These are phyloP conservation scores for Lepidocyrtoides sp. DNA, from an alignment of 2,888 invertebrate species.

Conservation along the genomic window DNA sequence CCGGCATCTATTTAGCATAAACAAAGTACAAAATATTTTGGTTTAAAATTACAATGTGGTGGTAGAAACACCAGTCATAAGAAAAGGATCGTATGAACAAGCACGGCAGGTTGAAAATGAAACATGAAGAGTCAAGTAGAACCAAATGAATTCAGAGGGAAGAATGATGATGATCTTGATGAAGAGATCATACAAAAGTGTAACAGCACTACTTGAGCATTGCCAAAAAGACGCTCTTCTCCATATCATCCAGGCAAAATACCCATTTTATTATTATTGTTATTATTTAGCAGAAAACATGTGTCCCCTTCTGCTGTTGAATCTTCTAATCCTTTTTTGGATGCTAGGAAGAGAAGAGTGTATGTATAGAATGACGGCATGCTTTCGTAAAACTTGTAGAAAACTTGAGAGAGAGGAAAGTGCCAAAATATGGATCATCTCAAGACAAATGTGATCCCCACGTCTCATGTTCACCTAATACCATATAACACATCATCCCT, in stretches of 20 bases:
- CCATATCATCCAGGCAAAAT: conserved; percentile 6
- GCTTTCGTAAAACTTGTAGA: neutral
- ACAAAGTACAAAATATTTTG: conserved; percentile 21
- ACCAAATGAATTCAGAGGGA: conserved; percentile 14
- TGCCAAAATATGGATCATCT: conserved; percentile 73
- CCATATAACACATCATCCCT: conserved; percentile 33
- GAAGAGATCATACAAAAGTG: neutral
- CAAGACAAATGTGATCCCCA: conserved; percentile 69
- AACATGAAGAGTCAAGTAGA: conserved; percentile 54
- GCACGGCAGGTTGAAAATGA: conserved; percentile 42
- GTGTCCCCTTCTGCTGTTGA: neutral
- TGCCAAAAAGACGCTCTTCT: conserved; percentile 19
- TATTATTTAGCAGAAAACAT: neutral
- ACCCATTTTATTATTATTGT: neutral
- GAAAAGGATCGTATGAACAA: neutral
- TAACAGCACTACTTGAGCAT: neutral
- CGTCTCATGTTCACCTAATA: conserved; percentile 39
- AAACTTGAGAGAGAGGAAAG: conserved; percentile 40
- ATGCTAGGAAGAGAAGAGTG: neutral
- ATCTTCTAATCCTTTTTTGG: conserved; percentile 7
- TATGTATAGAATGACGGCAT: neutral
- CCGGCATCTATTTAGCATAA: conserved; percentile 41
- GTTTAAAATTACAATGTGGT: neutral
- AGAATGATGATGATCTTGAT: conserved; percentile 10
- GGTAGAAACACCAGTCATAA: neutral